These are phyloP conservation scores for Adrianichthys oophorus DNA, from an alignment of 2,797 vertebrate species.

Conservation along the genomic window DNA sequence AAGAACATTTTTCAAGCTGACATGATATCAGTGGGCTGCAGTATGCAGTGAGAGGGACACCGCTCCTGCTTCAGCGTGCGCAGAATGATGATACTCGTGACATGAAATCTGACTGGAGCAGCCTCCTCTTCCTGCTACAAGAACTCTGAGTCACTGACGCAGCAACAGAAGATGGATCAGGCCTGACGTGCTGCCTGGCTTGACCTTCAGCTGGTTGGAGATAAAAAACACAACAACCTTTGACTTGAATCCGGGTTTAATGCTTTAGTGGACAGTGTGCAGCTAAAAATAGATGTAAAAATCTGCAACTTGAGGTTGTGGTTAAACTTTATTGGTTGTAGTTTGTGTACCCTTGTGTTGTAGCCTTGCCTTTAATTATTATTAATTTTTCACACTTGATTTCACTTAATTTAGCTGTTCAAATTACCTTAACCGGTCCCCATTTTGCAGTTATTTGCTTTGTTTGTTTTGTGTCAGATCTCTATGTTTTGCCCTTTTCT, in stretches of 20 bases:
- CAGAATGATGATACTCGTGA: slow-evolving; percentile 16
- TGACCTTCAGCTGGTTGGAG: slow-evolving; percentile 62
- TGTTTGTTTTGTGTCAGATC: no score
- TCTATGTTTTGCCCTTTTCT: no score
- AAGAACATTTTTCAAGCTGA: slow-evolving; percentile 7
- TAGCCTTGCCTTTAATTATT: no score
- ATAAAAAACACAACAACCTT: slow-evolving; percentile 23
- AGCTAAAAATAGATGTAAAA: background rate
- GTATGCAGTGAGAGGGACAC: slow-evolving; percentile 14
- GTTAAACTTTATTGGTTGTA: no score
- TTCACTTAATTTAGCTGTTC: no score
- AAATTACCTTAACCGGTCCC: no score
- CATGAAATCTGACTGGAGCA: slow-evolving; percentile 21
- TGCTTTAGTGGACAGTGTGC: slow-evolving; percentile 15
- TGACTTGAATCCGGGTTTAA: slow-evolving; percentile 25
- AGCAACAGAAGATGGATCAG: slow-evolving; percentile 49
- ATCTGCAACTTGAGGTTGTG: no score
- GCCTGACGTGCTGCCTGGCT: slow-evolving; percentile 51
- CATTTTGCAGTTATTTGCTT: no score
- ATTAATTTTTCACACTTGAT: no score
- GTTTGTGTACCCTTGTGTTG: no score
- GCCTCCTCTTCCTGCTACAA: slow-evolving; percentile 29
- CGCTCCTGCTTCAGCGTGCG: slow-evolving; percentile 29
- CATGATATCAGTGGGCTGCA: slow-evolving; percentile 19
- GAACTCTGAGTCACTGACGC: slow-evolving; percentile 50